These are phyloP conservation scores for Chelidonichthys spinosus DNA, from an alignment of 2,797 vertebrate genomes.

Conservation along the genomic window DNA sequence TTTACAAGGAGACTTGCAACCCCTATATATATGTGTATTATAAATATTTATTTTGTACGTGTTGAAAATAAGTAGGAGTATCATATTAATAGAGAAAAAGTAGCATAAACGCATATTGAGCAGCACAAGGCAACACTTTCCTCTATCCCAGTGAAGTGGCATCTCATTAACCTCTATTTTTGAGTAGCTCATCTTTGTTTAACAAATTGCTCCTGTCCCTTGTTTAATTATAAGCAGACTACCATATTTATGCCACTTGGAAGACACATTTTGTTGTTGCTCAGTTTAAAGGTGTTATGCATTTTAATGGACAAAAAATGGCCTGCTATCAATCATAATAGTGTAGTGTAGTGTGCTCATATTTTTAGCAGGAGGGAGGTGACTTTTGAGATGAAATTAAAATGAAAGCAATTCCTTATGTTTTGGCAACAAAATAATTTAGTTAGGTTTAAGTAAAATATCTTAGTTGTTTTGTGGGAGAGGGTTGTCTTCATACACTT, in stretches of 20 bases:
- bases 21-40: slow-evolving; percentile 23
- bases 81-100: no score
- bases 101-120: slow-evolving; percentile 28
- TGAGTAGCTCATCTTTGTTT: slow-evolving; percentile 55
- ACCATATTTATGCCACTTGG: slow-evolving; percentile 30
- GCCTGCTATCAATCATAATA: slow-evolving; percentile 52
- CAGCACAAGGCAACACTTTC: slow-evolving; percentile 17
- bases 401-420: background rate
- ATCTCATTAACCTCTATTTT: slow-evolving; percentile 62
- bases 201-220: slow-evolving; percentile 61
- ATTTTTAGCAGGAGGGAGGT: slow-evolving; percentile 41
- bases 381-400: slow-evolving; percentile 36
- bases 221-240: slow-evolving; percentile 59
- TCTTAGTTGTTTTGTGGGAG: background rate
- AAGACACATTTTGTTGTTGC: slow-evolving; percentile 46
- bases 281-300: slow-evolving; percentile 61
- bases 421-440: background rate
- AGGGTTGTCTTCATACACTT: no score
- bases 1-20: slow-evolving; percentile 66
- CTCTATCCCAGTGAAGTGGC: slow-evolving; percentile 27
- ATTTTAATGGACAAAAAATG: slow-evolving; percentile 53
- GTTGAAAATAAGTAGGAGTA: slow-evolving; percentile 26
- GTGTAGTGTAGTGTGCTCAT: slow-evolving; percentile 51
- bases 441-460: background rate
- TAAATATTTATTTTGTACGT: slow-evolving; percentile 28